phyloP scores from a whole-genome alignment of 2,113 vertebrate species.

The Pelecanoides urinatrix region DNA sequence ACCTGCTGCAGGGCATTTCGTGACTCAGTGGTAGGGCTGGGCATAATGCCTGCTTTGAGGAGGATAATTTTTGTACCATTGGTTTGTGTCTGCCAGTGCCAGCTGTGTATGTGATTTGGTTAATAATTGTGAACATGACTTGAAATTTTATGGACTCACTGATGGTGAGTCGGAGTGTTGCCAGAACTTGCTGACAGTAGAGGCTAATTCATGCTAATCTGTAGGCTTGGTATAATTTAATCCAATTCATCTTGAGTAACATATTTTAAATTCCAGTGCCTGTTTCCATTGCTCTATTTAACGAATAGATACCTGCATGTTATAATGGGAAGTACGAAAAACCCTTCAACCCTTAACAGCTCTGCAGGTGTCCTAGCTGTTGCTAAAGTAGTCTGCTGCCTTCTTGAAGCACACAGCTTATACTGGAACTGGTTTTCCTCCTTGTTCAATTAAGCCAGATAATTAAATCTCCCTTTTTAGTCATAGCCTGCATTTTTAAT shows the following conservation, averaged over 20 bases:
- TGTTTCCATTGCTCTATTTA: background rate
- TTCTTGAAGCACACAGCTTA: background rate
- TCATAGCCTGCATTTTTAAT: constrained; percentile 40
- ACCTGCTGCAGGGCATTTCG: constrained; percentile 11
- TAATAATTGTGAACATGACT: constrained; percentile 34
- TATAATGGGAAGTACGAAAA: background rate
- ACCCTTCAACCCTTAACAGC: background rate
- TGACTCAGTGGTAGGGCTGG: constrained; percentile 26
- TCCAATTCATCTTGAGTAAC: background rate
- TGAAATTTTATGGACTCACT: constrained; percentile 7
- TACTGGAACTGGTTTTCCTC: constrained; percentile 21
- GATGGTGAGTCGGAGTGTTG: background rate
- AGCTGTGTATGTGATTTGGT: constrained; percentile 20
- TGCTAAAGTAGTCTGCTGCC: background rate
- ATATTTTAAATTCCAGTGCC: background rate
- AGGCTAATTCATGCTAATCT: constrained; percentile 13
- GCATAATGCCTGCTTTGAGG: background rate
- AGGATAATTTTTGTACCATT: background rate
- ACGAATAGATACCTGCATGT: background rate
- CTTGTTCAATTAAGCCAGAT: constrained; percentile 27
- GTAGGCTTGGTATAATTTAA: background rate
- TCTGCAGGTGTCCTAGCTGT: constrained; percentile 7
- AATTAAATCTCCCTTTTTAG: constrained; percentile 32
- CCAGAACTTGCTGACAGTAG: background rate
- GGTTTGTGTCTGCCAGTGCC: background rate